Base-by-base conservation (phyloP, 2,888 invertebrate species). In the Linyphia triangularis region DNA sequence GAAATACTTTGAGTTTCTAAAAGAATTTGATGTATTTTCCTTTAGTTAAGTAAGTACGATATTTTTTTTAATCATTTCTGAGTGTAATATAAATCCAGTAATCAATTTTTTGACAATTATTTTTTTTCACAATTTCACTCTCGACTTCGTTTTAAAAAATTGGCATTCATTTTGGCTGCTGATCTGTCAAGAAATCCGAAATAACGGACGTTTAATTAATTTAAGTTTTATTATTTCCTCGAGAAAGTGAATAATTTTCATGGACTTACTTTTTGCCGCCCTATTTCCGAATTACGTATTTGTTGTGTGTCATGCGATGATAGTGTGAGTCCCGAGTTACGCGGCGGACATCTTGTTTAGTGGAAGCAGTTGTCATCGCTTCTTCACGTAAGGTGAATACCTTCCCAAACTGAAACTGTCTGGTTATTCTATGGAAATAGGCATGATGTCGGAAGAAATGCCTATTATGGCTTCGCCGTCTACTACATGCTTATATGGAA, bases 301-400 rank as follows among this genome's bases (percentile, higher is more conserved):
- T 30, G 22, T 40, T 67, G 30, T 88, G 73, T 73, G 86, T 81
- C 75, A 73, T 88, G 40, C 57, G 70, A 69, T 70, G 63, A 33
- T 75, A 57, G 81, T 88, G 75, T 73, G 69, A 43, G 37, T 51
- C 59, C 65, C 26, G 81, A 61, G 67, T 69, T 65, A 51, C 63
- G 61, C 86, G 86, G 86, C 86, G 75, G 86, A 88, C 86, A 88
- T 88, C 86, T 88, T 88, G 86, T 75, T 85, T 59, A n/a, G 33
- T 78, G 70, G 51, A 43, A 79, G 65, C 40, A 37, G 72, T 70
- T 70, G 79, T 61, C 73, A 63, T 81, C 61, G 81, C 81, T 81
- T 86, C 79, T 61, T 57, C 57, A 37, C 59, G 19, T 24, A 30
- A 30, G 5, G 51, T n/a, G 37, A 43, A 13, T 72, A 26, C 24